These are phyloP conservation scores for Xiphophorus birchmanni DNA, from an alignment of 2,797 vertebrate species.

Conservation along the genomic window DNA sequence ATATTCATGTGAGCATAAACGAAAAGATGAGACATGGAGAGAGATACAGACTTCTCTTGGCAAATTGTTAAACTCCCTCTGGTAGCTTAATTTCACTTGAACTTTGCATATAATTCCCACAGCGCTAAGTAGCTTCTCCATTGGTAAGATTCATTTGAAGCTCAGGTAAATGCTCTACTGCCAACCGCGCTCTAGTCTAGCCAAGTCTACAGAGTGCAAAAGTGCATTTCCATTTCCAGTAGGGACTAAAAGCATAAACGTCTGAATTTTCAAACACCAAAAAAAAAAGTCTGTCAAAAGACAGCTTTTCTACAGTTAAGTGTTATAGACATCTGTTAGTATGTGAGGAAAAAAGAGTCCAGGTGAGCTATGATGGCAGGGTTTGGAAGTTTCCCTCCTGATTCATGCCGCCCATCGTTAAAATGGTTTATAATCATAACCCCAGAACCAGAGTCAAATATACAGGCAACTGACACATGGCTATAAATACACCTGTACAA, in stretches of 20 bases:
- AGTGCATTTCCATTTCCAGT: slow-evolving; percentile 23
- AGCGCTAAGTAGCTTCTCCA: slow-evolving; percentile 65
- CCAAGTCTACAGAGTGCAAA: slow-evolving; percentile 27
- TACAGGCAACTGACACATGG: slow-evolving; percentile 63
- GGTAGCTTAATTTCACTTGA: slow-evolving; percentile 72
- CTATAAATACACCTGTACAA: slow-evolving; percentile 66
- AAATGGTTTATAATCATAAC: slow-evolving; percentile 71
- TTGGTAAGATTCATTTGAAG: slow-evolving; percentile 62
- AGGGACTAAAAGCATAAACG: slow-evolving; percentile 8
- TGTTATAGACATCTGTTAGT: slow-evolving; percentile 71
- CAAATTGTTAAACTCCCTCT: slow-evolving; percentile 55
- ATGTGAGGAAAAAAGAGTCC: slow-evolving; percentile 60
- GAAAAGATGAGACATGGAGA: slow-evolving; percentile 31
- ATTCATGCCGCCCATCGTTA: slow-evolving; percentile 58
- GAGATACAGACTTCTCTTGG: slow-evolving; percentile 54
- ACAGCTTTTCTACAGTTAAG: slow-evolving; percentile 39
- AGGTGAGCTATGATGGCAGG: slow-evolving; percentile 75
- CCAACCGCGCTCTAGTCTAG: slow-evolving; percentile 32
- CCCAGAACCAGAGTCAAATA: slow-evolving; percentile 58
- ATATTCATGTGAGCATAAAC: slow-evolving; percentile 45
- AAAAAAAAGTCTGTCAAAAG: slow-evolving; percentile 33
- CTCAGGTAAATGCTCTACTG: slow-evolving; percentile 48
- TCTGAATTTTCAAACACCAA: slow-evolving; percentile 23
- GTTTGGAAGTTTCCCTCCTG: slow-evolving; percentile 28
- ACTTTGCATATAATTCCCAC: slow-evolving; percentile 76